Base-by-base conservation (phyloP, 37 sponge, comb jelly and placozoan species). In the Agelas oroides region DNA sequence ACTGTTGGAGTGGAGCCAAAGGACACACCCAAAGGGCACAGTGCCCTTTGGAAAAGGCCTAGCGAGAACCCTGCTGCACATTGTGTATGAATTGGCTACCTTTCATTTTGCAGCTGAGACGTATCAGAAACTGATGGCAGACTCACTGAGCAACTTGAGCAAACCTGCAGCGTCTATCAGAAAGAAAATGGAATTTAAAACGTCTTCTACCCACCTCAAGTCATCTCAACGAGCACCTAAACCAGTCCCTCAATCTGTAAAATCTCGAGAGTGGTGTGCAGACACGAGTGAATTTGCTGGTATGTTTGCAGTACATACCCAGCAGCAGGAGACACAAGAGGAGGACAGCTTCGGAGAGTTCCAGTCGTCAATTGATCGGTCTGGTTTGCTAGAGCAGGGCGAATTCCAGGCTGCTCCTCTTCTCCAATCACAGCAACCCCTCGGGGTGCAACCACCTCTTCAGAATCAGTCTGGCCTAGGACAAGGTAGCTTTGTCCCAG, bases 311-410 rank as follows among this genome's bases (percentile, higher is more conserved):
- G 73, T 68, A 61, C 86, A 76, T 65, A 31, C 14, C 1, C 21
- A 32, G 20, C 79, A 30, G 24, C 23, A 46, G 69, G 35, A 68
- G 27, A 13, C 8, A 5, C 25, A 36, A 14, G 1, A 19, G 64
- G 41, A 52, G 78, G 87, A 86, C 24, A 69, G 32, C 41, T 86
- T 86, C 60, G 87, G 87, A 54, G 87, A 86, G 0, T 86, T 86
- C 36, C 87, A 86, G 72, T 71, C 79, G 0, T 46, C 46, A 12
- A 8, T 46, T 46, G 46, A 46, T 8, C 46, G n/a, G n/a, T n/a
- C n/a, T n/a, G n/a, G 46, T 46, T 46, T 8, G 8, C 8, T 8
- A 46, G 46, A 46, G 46, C 46, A 46, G 46, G 6, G 8, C 8
- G 46, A 12, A 3, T 34, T 34, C 67, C 67, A 66, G 27, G 17